Evolutionary conservation across 2,113 vertebrate species (phyloP), one percentile per base, ranked within the genome.

Genomic region (Stigmatopora nigra): DNA sequence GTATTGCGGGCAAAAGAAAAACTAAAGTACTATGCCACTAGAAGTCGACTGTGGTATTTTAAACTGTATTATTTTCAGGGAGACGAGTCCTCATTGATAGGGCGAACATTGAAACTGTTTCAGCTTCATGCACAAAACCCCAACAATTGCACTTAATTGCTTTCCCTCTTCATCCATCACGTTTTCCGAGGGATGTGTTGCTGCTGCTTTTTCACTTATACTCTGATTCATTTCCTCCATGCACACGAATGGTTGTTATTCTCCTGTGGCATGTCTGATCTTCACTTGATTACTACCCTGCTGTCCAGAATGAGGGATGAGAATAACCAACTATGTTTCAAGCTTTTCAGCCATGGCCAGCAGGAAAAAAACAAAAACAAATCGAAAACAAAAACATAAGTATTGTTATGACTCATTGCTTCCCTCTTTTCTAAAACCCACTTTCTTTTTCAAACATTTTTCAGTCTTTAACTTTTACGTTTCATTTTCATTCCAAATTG

Each of bases 201-300:
- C 35, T 65, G 67, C 58, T 65, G 38, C 72, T 75, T 76, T 76
- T 78, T 70, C 73, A 72, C 69, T 69, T 73, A 68, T 67, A 71
- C 69, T 25, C 63, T 59, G 56, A 58, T 65, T 83, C 73, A 78
- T 73, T 81, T 82, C 71, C 80, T 84, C 79, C 73, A 13, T 59
- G 69, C 72, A 77, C 61, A 68, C 70, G 65, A 62, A 68, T 57
- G 51, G 72, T 76, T 64, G 69, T 84, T 80, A 76, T 82, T 81
- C 71, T 83, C 55, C 74, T 65, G 75, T 64, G 77, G 80, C 73
- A 64, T 71, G 53, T 73, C 80, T 84, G 82, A 87, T 77, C 67
- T 75, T 77, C 67, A 38, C 66, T 86, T 88, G 82, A 89, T 89
- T 88, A 88, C 77, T 87, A 78, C 70, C 72, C 67, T 84, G 74